Evolutionary conservation across 2,113 vertebrate species (phyloP).

Genomic region (Lethenteron camtschaticum): DNA sequence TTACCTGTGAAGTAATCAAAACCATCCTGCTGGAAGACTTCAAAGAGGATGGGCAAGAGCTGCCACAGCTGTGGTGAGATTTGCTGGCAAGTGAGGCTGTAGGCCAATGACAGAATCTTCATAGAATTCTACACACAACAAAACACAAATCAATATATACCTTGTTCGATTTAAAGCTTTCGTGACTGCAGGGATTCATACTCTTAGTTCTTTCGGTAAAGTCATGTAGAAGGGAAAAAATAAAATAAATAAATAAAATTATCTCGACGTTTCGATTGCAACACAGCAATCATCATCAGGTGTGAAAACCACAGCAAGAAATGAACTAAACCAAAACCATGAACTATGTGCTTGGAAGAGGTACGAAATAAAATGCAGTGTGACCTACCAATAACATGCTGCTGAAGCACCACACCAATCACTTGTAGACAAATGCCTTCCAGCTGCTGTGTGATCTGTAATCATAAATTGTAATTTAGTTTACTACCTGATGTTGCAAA

Average conservation of each 20-base stretch:
- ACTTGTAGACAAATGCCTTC: conserved; percentile 99
- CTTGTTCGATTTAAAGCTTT: no score
- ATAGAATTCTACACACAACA: conserved; percentile 52
- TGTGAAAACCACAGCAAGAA: no score
- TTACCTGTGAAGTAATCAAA: conserved; percentile 77
- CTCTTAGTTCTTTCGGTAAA: no score
- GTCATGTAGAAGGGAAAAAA: no score
- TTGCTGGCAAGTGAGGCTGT: conserved; percentile 92
- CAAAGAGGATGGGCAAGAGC: conserved; percentile 75
- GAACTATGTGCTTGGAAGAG: conserved; percentile 8
- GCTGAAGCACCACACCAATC: conserved; percentile 87
- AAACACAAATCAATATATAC: not conserved
- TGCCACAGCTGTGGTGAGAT: conserved; percentile 98
- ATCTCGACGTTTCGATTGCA: not conserved
- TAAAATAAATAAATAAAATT: no score
- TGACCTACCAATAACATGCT: conserved; percentile 69
- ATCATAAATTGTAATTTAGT: conserved; percentile 8
- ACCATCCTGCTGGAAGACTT: conserved; percentile 94
- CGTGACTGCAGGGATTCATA: no score
- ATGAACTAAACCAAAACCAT: not conserved
- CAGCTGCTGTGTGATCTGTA: conserved; percentile 84
- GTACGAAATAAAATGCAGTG: conserved; percentile 1
- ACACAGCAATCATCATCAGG: conserved; percentile 10
- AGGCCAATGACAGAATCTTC: conserved; percentile 89
- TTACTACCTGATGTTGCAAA: no score